A percentile compares a stretch with the other conserved stretches of the same genome.
Evolutionary conservation across 2,888 invertebrate species (phyloP).

Genomic region (Cantharis rustica): DNA sequence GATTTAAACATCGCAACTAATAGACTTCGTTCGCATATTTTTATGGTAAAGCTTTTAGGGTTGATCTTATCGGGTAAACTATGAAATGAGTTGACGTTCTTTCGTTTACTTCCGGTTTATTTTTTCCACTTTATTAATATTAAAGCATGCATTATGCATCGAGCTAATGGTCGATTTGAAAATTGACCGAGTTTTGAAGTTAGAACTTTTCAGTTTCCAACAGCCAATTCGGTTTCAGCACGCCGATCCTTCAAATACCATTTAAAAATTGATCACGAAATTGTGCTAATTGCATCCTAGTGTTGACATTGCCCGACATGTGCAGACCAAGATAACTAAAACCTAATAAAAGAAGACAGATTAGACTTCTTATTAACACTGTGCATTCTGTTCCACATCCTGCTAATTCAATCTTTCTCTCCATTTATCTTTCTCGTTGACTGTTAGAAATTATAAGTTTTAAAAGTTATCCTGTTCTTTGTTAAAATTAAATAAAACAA

Average conservation of each 20-base stretch:
- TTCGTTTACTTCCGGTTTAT: slow-evolving; percentile 19
- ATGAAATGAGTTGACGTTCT: slow-evolving; percentile 19
- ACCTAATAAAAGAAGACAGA: slow-evolving; percentile 53
- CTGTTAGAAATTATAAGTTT: slow-evolving; percentile 34
- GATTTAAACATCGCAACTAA: background rate
- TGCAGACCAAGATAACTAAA: slow-evolving; percentile 23
- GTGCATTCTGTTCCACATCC: slow-evolving; percentile 46
- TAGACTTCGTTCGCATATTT: background rate
- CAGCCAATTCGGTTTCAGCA: background rate
- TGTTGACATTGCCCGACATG: slow-evolving; percentile 10
- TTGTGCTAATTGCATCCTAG: slow-evolving; percentile 1
- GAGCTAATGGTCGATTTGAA: slow-evolving; percentile 10
- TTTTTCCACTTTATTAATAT: slow-evolving; percentile 15
- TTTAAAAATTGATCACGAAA: background rate
- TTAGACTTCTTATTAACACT: slow-evolving; percentile 49
- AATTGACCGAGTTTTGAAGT: background rate
- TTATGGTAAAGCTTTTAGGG: background rate
- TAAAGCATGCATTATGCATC: slow-evolving; percentile 21
- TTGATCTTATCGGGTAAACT: slow-evolving; percentile 14
- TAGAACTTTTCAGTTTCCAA: background rate
- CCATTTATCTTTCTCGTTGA: slow-evolving; percentile 50
- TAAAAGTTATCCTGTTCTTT: slow-evolving; percentile 17
- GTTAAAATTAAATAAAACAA: slow-evolving; percentile 23
- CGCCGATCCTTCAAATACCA: background rate
- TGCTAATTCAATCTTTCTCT: slow-evolving; percentile 44